These are phyloP conservation scores for Bellardia bayeri DNA, from an alignment of 2,888 invertebrate genomes.

Conservation along the genomic window DNA sequence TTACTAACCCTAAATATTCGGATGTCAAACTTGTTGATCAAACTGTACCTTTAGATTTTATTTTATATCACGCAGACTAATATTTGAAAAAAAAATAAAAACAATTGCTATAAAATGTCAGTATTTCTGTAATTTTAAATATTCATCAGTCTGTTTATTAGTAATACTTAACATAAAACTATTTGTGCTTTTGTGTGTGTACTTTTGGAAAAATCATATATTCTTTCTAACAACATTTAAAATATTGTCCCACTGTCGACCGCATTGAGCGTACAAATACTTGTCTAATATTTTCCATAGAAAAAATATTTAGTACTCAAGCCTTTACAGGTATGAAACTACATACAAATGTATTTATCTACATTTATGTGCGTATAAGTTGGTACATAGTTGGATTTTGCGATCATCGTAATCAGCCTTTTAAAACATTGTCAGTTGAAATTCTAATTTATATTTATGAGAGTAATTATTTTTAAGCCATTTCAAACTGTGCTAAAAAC, in stretches of 20 bases:
- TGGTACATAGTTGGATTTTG: background rate
- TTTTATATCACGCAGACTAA: too few species aligned
- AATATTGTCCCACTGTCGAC: background rate
- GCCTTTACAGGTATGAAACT: background rate
- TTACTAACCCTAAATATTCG: too few species aligned
- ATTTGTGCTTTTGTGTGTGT: background rate
- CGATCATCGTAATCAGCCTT: conserved; percentile 39
- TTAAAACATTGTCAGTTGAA: conserved; percentile 57
- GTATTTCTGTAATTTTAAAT: too few species aligned
- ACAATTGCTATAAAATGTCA: too few species aligned
- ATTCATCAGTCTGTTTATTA: background rate
- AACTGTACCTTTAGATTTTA: too few species aligned
- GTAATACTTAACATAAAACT: background rate
- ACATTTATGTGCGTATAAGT: background rate
- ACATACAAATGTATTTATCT: too few species aligned
- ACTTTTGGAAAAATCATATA: background rate
- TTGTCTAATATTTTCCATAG: conserved; percentile 6
- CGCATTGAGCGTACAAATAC: conserved; percentile 36
- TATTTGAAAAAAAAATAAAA: too few species aligned
- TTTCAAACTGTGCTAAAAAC: conserved; percentile 41
- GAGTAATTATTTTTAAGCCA: conserved; percentile 57
- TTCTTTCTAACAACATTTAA: conserved; percentile 11
- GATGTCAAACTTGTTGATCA: too few species aligned
- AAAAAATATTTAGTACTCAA: conserved; percentile 16
- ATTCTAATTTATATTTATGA: conserved; percentile 65